A percentile compares a stretch with the other conserved stretches of the same genome.
phyloP scores from a whole-genome alignment of 2,888 invertebrate species.

The Tipula unca region DNA sequence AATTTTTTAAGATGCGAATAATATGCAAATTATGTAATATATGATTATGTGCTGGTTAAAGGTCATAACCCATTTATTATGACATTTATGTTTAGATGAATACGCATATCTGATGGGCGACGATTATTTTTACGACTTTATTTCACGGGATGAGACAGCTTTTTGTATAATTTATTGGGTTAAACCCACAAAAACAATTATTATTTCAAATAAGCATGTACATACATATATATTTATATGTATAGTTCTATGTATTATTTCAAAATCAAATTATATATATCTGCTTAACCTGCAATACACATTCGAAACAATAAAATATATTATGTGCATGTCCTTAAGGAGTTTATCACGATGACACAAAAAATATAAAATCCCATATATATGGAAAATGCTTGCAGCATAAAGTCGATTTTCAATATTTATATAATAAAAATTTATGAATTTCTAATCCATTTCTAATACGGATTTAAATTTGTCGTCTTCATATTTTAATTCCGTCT shows the following conservation, averaged over 20 bases:
- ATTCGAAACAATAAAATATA: not conserved
- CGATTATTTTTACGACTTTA: not conserved
- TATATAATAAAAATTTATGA: not conserved
- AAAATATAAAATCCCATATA: not conserved
- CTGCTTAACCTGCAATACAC: not conserved
- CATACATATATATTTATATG: not conserved
- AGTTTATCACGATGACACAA: not conserved
- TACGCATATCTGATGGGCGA: not conserved
- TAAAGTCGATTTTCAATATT: not conserved
- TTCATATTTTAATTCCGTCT: not conserved
- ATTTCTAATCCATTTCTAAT: not conserved
- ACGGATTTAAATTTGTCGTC: not conserved
- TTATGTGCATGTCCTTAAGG: not conserved
- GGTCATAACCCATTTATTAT: constrained; percentile 14
- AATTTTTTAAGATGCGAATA: not conserved
- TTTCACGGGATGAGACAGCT: not conserved
- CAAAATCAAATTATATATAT: not conserved
- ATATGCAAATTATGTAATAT: not conserved
- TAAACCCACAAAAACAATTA: not conserved
- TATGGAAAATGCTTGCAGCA: not conserved
- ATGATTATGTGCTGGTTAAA: not conserved
- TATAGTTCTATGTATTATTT: not conserved
- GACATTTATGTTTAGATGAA: not conserved
- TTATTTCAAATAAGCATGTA: not conserved
- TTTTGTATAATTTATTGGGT: not conserved